Percentiles rank a stretch among this genome's conserved stretches.
Evolutionary conservation across 2,797 vertebrate species (phyloP).

Genomic region (Peromyscus nudipes): DNA sequence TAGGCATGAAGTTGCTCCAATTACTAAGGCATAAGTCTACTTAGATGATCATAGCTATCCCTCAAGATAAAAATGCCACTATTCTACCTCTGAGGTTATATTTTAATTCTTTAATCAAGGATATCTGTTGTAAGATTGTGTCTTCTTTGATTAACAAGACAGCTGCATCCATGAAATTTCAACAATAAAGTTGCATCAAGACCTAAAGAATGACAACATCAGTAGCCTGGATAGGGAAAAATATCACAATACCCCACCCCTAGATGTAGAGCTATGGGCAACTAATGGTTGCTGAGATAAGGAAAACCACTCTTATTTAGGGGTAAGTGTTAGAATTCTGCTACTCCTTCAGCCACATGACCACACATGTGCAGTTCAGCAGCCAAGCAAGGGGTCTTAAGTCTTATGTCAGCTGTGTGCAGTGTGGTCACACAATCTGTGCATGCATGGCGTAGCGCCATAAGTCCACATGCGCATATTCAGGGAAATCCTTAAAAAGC

Average conservation of each 20-base stretch:
- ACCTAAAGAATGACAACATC: neutral
- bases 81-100: neutral
- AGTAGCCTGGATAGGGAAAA: neutral
- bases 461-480: too few species aligned
- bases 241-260: neutral
- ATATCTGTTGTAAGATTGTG: neutral
- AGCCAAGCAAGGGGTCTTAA: too few species aligned
- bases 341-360: too few species aligned
- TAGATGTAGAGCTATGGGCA: neutral
- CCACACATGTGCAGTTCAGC: too few species aligned
- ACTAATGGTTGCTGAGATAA: neutral
- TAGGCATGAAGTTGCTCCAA: neutral
- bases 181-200: neutral
- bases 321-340: too few species aligned
- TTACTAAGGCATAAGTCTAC: neutral
- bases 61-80: neutral
- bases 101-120: neutral
- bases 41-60: neutral
- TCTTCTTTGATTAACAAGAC: neutral
- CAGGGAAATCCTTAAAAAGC: too few species aligned
- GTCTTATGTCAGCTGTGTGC: too few species aligned
- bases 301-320: neutral
- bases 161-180: neutral
- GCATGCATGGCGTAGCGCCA: too few species aligned
- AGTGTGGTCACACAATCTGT: too few species aligned